These are phyloP conservation scores for Drosophila sordidula DNA, from an alignment of 2,888 invertebrate species.

Conservation along the genomic window DNA sequence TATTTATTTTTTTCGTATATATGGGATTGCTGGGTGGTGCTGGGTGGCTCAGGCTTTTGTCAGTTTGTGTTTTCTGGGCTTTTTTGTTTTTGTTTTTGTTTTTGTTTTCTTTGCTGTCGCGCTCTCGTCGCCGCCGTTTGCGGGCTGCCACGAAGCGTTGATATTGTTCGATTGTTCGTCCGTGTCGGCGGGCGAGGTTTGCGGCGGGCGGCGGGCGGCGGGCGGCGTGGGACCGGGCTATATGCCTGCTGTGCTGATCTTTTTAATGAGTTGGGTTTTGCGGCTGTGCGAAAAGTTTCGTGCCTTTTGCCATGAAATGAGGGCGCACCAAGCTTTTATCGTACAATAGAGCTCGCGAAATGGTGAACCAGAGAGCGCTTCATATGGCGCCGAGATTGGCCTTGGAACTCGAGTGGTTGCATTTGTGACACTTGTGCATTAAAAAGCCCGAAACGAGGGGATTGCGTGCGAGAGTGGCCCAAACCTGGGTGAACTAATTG, in stretches of 20 bases:
- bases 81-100: conserved; percentile 13
- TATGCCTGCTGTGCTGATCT: conserved; percentile 63
- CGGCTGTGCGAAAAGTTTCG: conserved; percentile 69
- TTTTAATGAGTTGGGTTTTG: conserved; percentile 77
- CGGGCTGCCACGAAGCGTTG: conserved; percentile 68
- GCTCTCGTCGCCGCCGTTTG: conserved; percentile 29
- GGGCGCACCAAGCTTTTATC: conserved; percentile 66
- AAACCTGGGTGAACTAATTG: no score
- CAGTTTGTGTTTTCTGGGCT: conserved; percentile 51
- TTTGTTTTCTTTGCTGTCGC: conserved; percentile 12
- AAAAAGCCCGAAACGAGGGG: not conserved
- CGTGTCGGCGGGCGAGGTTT: conserved; percentile 20
- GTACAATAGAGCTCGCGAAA: conserved; percentile 29
- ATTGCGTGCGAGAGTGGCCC: not conserved
- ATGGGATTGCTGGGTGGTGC: conserved; percentile 21
- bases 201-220: conserved; percentile 10
- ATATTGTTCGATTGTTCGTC: conserved; percentile 77
- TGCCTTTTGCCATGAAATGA: conserved; percentile 68
- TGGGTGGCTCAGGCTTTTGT: conserved; percentile 43
- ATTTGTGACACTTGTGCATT: conserved; percentile 43
- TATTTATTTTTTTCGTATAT: conserved; percentile 10
- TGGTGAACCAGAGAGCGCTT: conserved; percentile 31
- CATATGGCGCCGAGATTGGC: conserved; percentile 46
- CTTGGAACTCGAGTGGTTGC: conserved; percentile 64
- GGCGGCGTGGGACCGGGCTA: not conserved